A percentile compares a stretch with the other conserved stretches of the same genome.
These are phyloP conservation scores for Sarcophilus harrisii DNA, from an alignment of 2,797 vertebrate species.

Conservation along the genomic window DNA sequence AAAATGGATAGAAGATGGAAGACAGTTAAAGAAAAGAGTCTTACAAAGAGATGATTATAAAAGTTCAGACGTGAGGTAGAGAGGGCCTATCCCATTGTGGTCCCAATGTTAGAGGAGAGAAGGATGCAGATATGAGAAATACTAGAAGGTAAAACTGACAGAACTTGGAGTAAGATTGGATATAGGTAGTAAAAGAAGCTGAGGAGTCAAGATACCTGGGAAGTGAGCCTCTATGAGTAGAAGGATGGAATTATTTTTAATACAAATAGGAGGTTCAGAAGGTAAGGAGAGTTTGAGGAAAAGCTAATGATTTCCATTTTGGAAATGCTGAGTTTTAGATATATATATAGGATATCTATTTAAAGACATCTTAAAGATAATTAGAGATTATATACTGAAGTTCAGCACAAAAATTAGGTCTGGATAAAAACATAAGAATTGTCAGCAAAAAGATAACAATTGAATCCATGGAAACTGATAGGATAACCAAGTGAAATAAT, in stretches of 20 bases:
- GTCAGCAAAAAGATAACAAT: not conserved
- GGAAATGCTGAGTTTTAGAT: not conserved
- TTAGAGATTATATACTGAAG: not conserved
- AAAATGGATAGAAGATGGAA: not conserved
- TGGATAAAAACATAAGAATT: not conserved
- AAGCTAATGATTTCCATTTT: not conserved
- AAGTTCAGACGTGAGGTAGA: not conserved
- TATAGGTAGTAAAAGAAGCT: not conserved
- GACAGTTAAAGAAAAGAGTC: not conserved
- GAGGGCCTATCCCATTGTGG: not conserved
- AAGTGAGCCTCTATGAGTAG: not conserved
- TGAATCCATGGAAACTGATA: not conserved
- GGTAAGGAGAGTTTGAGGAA: not conserved
- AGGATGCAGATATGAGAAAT: not conserved
- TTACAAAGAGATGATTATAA: not conserved
- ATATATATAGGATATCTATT: not conserved
- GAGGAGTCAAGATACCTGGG: not conserved
- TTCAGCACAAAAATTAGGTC: not conserved
- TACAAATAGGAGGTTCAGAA: not conserved
- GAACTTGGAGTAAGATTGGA: not conserved
- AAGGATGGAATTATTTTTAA: not conserved
- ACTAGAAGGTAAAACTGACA: not conserved
- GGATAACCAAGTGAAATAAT: not conserved
- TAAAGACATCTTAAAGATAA: not conserved
- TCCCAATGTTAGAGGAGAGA: not conserved